A percentile compares a stretch with the other conserved stretches of the same genome.
Conservation (phyloP, 1,140 invertebrate genomes). For the Ptiloglossa arizonensis region DNA sequence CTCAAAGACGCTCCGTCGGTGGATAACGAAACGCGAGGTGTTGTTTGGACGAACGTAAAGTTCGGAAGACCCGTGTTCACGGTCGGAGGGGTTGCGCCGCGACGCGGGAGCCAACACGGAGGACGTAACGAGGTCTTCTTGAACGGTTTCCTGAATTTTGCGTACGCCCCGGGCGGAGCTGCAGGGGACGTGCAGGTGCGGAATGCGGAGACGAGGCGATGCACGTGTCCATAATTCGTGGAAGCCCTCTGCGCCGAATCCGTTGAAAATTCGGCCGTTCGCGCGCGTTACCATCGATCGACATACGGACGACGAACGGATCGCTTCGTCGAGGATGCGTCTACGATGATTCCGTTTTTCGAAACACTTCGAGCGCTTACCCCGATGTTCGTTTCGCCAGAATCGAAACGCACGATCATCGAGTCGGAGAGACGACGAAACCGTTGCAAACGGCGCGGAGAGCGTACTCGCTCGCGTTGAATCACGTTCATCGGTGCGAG, state of each 20-base stretch:
- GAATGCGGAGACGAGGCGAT: neutral
- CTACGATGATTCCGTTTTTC: too few relatives aligned
- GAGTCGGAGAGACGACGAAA: neutral
- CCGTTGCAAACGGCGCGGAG: neutral
- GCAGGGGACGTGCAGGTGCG: neutral
- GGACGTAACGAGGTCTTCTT: neutral
- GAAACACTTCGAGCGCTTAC: too few relatives aligned
- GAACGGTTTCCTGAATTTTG: slow-evolving; percentile 7
- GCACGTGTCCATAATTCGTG: slow-evolving; percentile 3
- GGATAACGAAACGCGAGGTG: too few relatives aligned
- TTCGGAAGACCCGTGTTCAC: too few relatives aligned
- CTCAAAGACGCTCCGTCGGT: too few relatives aligned
- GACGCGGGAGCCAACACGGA: neutral
- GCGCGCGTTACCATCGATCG: too few relatives aligned
- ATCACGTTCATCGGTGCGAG: neutral
- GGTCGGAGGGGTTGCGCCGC: neutral
- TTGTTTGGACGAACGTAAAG: too few relatives aligned
- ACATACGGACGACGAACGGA: too few relatives aligned
- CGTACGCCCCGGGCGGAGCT: neutral
- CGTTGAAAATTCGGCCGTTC: too few relatives aligned
- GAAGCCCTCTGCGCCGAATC: neutral
- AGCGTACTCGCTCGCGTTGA: neutral
- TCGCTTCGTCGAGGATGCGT: too few relatives aligned
- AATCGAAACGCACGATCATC: too few relatives aligned
- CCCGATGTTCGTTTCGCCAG: too few relatives aligned